A percentile compares a stretch with the other conserved stretches of the same genome.
phyloP scores from a whole-genome alignment of 2,113 vertebrate genomes.

The Coturnix japonica region DNA sequence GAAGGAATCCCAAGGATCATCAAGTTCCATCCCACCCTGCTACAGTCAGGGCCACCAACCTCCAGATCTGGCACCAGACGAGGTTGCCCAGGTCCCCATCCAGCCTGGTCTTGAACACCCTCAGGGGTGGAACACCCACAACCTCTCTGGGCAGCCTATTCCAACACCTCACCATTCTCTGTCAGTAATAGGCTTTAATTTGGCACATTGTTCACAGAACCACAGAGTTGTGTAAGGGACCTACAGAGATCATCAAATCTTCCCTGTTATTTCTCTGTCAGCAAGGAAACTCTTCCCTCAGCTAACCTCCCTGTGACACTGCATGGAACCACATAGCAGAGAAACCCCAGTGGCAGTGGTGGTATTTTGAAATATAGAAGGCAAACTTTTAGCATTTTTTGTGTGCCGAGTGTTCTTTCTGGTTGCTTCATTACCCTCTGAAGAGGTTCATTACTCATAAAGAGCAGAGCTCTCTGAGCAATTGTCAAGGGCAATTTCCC shows the following conservation, averaged over 20 bases:
- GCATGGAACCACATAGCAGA: background rate
- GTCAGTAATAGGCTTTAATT: background rate
- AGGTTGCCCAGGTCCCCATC: no score
- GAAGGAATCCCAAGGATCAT: no score
- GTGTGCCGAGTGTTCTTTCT: background rate
- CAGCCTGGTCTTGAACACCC: no score
- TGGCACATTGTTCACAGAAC: background rate
- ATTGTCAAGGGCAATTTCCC: background rate
- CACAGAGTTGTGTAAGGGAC: no score
- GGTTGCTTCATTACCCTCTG: background rate
- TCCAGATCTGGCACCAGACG: no score
- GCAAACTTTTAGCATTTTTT: constrained; percentile 24
- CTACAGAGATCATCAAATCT: no score
- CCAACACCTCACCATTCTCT: background rate
- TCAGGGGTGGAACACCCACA: no score
- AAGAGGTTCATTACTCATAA: background rate
- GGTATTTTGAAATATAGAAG: background rate
- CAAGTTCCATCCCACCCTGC: no score
- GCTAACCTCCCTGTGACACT: constrained; percentile 1
- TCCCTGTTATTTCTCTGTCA: background rate
- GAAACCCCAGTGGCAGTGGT: background rate
- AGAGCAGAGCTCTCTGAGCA: background rate
- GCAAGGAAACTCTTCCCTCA: background rate
- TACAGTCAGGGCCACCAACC: no score
- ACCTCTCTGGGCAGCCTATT: no score